Evolutionary conservation across 2,797 vertebrate genomes (phyloP), one percentile per base, ranked within the genome.

Genomic region (Tokudaia muenninki): DNA sequence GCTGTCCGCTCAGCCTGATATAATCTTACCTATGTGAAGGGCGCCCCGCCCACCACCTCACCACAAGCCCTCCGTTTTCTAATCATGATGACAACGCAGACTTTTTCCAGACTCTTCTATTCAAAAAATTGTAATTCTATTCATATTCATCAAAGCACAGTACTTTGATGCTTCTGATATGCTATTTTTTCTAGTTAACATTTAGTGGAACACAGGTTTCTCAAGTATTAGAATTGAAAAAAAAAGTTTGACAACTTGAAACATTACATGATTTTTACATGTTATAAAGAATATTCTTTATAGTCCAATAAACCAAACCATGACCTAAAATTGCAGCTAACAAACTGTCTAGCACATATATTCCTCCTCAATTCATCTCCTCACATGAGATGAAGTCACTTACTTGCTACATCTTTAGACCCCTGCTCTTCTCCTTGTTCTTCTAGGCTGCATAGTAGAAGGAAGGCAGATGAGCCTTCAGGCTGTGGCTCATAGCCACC

Each of bases 121-220:
- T 90, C 81, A 47, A 94, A 96, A 96, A 90, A 70, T 22, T 41
- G 74, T 79, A 83, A 70, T 84, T 86, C 72, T 59, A 47, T 29
- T 65, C n/a, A 75, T n/a, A 81, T 57, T 96, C 96, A n/a, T n/a
- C n/a, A n/a, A n/a, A n/a, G 83, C 61, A 92, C 5, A 89, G n/a
- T 12, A 78, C 14, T 83, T 79, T 93, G 57, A 61, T 74, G 13
- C 86, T 96, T 44, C 41, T 92, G 14, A 50, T 59, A 57, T 79
- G 81, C 44, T 34, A 21, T 72, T 37, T 84, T 63, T 50, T 65
- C 67, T 37, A 65, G 44, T 78, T 86, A 92, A 63, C 8, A 72
- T 2, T 83, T 34, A 94, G 87, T 7, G 65, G 55, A 92, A 81
- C 59, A 77, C 10, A 80, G 41, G 34, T 44, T 94, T 94, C 41